Base-by-base conservation (phyloP, 2,888 invertebrate genomes). In the Abrostola tripartita region DNA sequence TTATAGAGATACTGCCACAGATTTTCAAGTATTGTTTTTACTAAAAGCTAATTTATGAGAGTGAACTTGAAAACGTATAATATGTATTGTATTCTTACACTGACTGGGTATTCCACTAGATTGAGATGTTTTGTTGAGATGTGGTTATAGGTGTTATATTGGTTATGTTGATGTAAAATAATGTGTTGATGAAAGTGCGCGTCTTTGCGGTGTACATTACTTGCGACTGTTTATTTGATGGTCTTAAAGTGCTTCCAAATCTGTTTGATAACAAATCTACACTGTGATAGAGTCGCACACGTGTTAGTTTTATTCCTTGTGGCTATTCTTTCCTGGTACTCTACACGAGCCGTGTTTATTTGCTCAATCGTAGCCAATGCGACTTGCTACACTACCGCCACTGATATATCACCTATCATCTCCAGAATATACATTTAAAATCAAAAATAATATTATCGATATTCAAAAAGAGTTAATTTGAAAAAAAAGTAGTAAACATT, bases 101-200 rank as follows among this genome's bases (percentile, higher is more conserved):
- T 72, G 61, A 64, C 60, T 68, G 57, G 53, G 60, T 64, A 52
- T 73, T 65, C 51, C 64, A 66, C 62, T 69, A 75, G 47, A 68
- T 68, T 72, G 57, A 68, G 72, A 53, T 41, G 44, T 67, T 66
- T 67, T 67, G 61, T 68, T 76, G 64, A 68, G 37, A 56, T 68
- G 68, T 70, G 76, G 63, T 59, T 57, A 61, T 89, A 90, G 88
- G 88, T 90, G 90, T 88, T 90, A 88, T 88, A 88, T 90, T 88
- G 83, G 89, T 81, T 78, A 70, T 14, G 6, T 47, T 14, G 44
- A 47, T 47, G n/a, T n/a, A 47, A 69, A 71, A 24, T 24, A 67
- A 76, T 57, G 53, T 71, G 60, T 76, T 49, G 37, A 59, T 55
- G 36, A 54, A 54, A 61, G 57, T 37, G 55, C 47, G 53, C 60